A percentile compares a stretch with the other conserved stretches of the same genome.
Evolutionary conservation across 2,888 invertebrate genomes (phyloP).

Genomic region (Lochmaea capreae): DNA sequence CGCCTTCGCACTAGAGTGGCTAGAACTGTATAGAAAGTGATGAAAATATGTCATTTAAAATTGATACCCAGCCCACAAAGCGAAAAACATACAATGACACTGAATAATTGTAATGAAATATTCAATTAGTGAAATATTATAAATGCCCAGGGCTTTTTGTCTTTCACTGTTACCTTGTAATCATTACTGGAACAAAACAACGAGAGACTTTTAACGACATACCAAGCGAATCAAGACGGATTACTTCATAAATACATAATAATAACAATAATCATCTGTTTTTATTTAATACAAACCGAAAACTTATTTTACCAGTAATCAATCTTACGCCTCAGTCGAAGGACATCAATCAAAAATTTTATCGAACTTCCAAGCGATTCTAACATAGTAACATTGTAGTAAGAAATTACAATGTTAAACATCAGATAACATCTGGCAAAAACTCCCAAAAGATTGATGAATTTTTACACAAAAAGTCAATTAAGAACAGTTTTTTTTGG

Average conservation of each 20-base stretch:
- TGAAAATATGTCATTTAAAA: no score
- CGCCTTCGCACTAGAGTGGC: no score
- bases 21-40: no score
- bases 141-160: not conserved
- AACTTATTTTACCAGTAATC: slow-evolving; percentile 29
- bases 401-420: slow-evolving; percentile 36
- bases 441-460: slow-evolving; percentile 33
- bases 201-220: not conserved
- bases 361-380: slow-evolving; percentile 30
- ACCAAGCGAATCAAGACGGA: not conserved
- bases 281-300: slow-evolving; percentile 22
- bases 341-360: slow-evolving; percentile 37
- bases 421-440: slow-evolving; percentile 34
- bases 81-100: no score
- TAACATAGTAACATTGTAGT: slow-evolving; percentile 35
- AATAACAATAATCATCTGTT: slow-evolving; percentile 21
- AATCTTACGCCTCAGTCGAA: slow-evolving; percentile 31
- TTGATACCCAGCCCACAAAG: no score
- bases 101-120: no score
- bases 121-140: no score
- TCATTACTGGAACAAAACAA: not conserved
- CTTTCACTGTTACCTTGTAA: not conserved
- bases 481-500: slow-evolving; percentile 24
- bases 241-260: slow-evolving; percentile 7
- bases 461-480: slow-evolving; percentile 37